phyloP scores from a whole-genome alignment of 2,113 vertebrate genomes.

The Burhinus oedicnemus region DNA sequence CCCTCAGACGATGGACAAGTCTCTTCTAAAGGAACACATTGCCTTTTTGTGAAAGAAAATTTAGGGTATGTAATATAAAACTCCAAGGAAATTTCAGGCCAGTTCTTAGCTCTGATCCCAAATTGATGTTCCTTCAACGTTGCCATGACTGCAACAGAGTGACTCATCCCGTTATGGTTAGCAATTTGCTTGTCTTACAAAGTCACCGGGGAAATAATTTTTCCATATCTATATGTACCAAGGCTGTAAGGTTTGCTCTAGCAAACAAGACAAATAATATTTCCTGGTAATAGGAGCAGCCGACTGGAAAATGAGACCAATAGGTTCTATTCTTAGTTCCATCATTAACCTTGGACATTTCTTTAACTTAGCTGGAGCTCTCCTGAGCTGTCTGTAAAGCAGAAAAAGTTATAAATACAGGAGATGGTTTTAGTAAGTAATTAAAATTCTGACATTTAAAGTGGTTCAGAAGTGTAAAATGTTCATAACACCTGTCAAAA shows the following conservation, averaged over 20 bases:
- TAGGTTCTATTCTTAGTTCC: constrained; percentile 31
- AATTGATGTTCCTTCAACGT: constrained; percentile 62
- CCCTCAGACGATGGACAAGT: neutral
- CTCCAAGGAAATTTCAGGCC: constrained; percentile 31
- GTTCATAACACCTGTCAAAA: neutral
- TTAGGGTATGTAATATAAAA: neutral
- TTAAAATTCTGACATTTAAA: constrained; percentile 1
- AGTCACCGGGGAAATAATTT: constrained; percentile 62
- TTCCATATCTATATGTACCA: constrained; percentile 45
- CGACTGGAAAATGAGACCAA: constrained; percentile 54
- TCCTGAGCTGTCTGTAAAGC: neutral
- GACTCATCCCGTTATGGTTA: constrained; percentile 64
- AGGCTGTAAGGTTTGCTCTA: constrained; percentile 39
- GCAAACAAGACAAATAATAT: constrained; percentile 52
- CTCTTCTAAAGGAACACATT: neutral
- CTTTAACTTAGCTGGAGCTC: neutral
- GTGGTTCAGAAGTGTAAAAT: neutral
- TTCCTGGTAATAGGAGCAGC: constrained; percentile 31
- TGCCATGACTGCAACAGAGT: constrained; percentile 68
- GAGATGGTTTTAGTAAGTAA: constrained; percentile 17
- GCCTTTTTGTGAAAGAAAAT: neutral
- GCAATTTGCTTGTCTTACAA: constrained; percentile 58
- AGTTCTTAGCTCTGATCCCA: constrained; percentile 20
- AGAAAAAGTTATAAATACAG: constrained; percentile 28
- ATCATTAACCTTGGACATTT: constrained; percentile 52